phyloP scores from a whole-genome alignment of 2,888 invertebrate species.

The Phlogophora meticulosa region DNA sequence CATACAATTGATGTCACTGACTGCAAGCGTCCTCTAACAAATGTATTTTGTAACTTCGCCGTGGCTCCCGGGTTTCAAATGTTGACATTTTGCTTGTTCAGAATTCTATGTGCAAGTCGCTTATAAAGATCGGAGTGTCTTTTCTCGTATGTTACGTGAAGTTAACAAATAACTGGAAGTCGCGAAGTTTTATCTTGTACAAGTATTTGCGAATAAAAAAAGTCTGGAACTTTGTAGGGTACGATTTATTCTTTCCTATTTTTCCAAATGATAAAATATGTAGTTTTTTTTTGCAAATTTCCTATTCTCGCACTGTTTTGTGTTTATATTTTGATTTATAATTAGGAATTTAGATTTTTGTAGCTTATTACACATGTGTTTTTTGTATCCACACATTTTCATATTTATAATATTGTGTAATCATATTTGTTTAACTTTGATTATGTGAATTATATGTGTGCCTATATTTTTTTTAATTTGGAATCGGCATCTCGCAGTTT shows the following conservation, averaged over 20 bases:
- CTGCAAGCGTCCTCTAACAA: slow-evolving; percentile 51
- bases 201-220: slow-evolving; percentile 12
- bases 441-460: too few relatives aligned
- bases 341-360: too few relatives aligned
- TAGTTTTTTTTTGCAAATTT: too few relatives aligned
- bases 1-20: slow-evolving; percentile 55
- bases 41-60: slow-evolving; percentile 51
- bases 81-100: slow-evolving; percentile 42
- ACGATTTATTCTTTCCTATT: neutral
- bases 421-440: too few relatives aligned
- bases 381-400: too few relatives aligned
- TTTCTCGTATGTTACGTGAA: slow-evolving; percentile 14
- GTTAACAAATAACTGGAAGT: slow-evolving; percentile 7
- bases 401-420: too few relatives aligned
- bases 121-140: slow-evolving; percentile 21
- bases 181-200: neutral
- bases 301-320: too few relatives aligned
- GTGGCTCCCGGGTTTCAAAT: slow-evolving; percentile 24
- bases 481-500: too few relatives aligned
- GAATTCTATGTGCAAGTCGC: slow-evolving; percentile 29
- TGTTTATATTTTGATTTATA: too few relatives aligned
- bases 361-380: too few relatives aligned
- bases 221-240: neutral
- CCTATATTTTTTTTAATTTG: too few relatives aligned
- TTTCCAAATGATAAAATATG: neutral